Evolutionary conservation across 2,888 invertebrate genomes (phyloP).

Genomic region (Nymphalis urticae): DNA sequence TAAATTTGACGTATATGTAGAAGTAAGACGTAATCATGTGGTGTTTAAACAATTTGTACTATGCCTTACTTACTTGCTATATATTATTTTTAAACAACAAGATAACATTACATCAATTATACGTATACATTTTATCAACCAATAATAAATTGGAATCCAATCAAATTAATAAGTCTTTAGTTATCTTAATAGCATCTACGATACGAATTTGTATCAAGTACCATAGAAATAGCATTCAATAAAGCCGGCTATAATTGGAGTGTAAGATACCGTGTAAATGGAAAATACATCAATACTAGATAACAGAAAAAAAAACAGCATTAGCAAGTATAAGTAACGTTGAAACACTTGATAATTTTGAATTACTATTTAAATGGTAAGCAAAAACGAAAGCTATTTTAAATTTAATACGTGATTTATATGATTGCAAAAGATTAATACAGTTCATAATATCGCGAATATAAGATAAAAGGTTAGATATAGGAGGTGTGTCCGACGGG

Average conservation of each 20-base stretch:
- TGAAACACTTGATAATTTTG: neutral
- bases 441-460: slow-evolving; percentile 30
- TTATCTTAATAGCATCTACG: slow-evolving; percentile 75
- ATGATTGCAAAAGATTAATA: slow-evolving; percentile 21
- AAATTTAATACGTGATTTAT: slow-evolving; percentile 3
- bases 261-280: slow-evolving; percentile 36
- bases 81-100: neutral
- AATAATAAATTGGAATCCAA: slow-evolving; percentile 33
- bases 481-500: slow-evolving; percentile 64
- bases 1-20: too few relatives aligned
- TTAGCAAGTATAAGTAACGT: neutral
- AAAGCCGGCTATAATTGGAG: slow-evolving; percentile 60
- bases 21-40: too few relatives aligned
- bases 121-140: slow-evolving; percentile 17
- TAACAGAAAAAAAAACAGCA: neutral
- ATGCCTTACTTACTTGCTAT: neutral
- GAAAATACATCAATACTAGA: neutral
- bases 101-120: slow-evolving; percentile 11
- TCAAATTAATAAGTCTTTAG: slow-evolving; percentile 55
- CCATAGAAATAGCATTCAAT: slow-evolving; percentile 64
- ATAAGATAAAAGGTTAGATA: slow-evolving; percentile 37
- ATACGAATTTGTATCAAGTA: slow-evolving; percentile 55
- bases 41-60: neutral
- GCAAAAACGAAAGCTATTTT: neutral
- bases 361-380: neutral